Evolutionary conservation across 1,140 invertebrate species (phyloP), one percentile per base, ranked within the genome.

Genomic region (Brachionus rubens): DNA sequence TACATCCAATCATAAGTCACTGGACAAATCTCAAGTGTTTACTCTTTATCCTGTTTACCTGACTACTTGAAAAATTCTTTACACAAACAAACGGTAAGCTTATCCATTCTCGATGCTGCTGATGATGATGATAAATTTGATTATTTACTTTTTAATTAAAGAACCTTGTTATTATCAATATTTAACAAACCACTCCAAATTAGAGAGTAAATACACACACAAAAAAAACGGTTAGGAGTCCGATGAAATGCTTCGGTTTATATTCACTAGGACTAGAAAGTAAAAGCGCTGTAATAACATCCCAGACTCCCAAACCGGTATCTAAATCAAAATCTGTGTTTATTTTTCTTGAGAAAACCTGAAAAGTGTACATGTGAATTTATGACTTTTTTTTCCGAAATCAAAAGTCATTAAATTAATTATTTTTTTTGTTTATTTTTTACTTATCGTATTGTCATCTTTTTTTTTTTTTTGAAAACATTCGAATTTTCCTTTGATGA

Each of bases 401-500:
- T 59, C 54, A 59, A 59, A 59, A 59, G 54, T 59, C 54, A 59
- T 36, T 59, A 59, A 59, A 59, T 59, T 59, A 59, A 59, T 59
- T 56, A 28, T 3, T 28, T 56, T 40, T 59, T 40, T 59, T 16
- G 30, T 36, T 59, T 33, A 16, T 59, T 4, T n/a, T 33, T 59
- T 4, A 48, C 16, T 41, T 59, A 12, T n/a, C n/a, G n/a, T n/a
- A n/a, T n/a, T n/a, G n/a, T n/a, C n/a, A n/a, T 36, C 3, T 36
- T 36, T 36, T 36, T 36, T 36, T 36, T 36, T 5, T 36, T 36
- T 5, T 36, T 9, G 33, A 3, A 36, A 36, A 36, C 9, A 9
- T 3, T 36, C n/a, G 16, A 36, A 1, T 19, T 7, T 59, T 59
- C 6, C 33, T 59, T 36, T 16, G 30, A 36, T 10, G 36, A 59